phyloP scores from a whole-genome alignment of 1,140 invertebrate genomes.

The Anadara kagoshimensis region DNA sequence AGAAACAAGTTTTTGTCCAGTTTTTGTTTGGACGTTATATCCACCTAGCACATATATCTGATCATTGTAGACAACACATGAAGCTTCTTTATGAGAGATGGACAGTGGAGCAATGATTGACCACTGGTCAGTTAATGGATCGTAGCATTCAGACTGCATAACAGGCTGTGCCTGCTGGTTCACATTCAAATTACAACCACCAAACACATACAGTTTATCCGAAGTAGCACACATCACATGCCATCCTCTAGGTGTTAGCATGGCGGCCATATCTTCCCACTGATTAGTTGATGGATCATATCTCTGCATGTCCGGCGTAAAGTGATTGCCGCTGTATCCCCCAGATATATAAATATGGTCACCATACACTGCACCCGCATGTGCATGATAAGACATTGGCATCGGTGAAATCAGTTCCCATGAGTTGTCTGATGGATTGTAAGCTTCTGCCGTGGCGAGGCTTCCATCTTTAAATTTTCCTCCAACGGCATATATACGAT shows the following conservation, averaged over 20 bases:
- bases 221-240: conserved; percentile 75
- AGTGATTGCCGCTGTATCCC: conserved; percentile 73
- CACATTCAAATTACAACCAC: conserved; percentile 78
- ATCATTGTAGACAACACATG: conserved; percentile 72
- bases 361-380: conserved; percentile 72
- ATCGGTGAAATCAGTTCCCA: conserved; percentile 71
- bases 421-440: conserved; percentile 69
- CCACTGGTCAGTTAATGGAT: conserved; percentile 81
- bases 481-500: conserved; percentile 70
- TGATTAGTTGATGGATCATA: conserved; percentile 70
- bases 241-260: conserved; percentile 73
- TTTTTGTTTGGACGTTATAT: conserved; percentile 74
- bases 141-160: conserved; percentile 84
- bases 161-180: conserved; percentile 83
- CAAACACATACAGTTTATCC: conserved; percentile 85
- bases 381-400: conserved; percentile 73
- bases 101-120: conserved; percentile 79
- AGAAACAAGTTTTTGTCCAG: conserved; percentile 73
- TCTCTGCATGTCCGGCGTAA: conserved; percentile 72
- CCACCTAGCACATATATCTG: conserved; percentile 73
- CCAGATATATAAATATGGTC: conserved; percentile 72
- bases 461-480: conserved; percentile 74
- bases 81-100: conserved; percentile 74
- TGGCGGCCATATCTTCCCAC: conserved; percentile 73
- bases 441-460: conserved; percentile 70